A percentile compares a stretch with the other conserved stretches of the same genome.
Evolutionary conservation across 2,888 invertebrate species (phyloP).

Genomic region (Ormia ochracea): DNA sequence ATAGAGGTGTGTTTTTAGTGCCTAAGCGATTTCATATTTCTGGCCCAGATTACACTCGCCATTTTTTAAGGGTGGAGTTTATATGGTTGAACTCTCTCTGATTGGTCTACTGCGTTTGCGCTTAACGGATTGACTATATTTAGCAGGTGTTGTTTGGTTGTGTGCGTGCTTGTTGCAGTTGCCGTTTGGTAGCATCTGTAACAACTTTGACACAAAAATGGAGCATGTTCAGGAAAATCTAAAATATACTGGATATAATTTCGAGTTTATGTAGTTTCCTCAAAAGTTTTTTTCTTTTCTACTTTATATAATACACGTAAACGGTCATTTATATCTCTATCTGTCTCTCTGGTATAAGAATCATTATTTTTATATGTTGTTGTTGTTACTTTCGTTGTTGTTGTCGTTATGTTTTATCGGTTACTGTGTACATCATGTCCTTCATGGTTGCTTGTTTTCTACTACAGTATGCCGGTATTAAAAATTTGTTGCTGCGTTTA

Average conservation of each 20-base stretch:
- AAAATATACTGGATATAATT: slow-evolving; percentile 27
- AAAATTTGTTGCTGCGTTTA: not conserved
- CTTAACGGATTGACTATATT: slow-evolving; percentile 41
- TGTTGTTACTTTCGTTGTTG: slow-evolving; percentile 4
- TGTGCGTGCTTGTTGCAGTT: slow-evolving; percentile 60
- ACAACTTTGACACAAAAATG: slow-evolving; percentile 69
- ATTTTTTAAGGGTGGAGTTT: slow-evolving; percentile 76
- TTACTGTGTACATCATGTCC: slow-evolving; percentile 49
- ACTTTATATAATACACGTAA: not conserved
- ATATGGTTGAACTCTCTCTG: slow-evolving; percentile 65
- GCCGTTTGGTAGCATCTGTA: slow-evolving; percentile 51
- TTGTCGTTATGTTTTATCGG: slow-evolving; percentile 30
- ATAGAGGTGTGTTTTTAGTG: not conserved
- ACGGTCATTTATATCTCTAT: slow-evolving; percentile 50
- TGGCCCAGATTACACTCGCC: slow-evolving; percentile 68
- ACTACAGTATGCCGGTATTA: slow-evolving; percentile 17
- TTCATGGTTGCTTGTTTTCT: slow-evolving; percentile 55
- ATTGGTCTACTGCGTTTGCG: slow-evolving; percentile 72
- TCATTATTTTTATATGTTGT: not conserved
- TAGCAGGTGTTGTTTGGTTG: slow-evolving; percentile 39
- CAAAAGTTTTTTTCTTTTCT: slow-evolving; percentile 12
- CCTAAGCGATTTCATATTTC: slow-evolving; percentile 23
- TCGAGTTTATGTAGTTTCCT: slow-evolving; percentile 12
- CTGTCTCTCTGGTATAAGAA: slow-evolving; percentile 32
- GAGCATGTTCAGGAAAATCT: slow-evolving; percentile 65